Percentiles rank a stretch among this genome's conserved stretches.
Evolutionary conservation across 1,140 invertebrate genomes (phyloP).

Genomic region (Microplitis mediator): DNA sequence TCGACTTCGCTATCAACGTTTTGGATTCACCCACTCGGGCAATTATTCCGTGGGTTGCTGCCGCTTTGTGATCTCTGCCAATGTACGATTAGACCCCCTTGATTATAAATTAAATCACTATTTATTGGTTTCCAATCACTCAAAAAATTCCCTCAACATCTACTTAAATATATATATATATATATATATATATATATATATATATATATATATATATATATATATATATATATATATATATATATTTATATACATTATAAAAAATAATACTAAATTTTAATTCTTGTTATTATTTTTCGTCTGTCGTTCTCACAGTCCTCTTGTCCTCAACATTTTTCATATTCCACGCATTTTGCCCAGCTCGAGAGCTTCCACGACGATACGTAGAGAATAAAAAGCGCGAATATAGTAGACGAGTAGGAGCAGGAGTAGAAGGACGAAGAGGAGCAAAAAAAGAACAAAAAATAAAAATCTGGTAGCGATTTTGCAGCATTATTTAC

Average conservation of each 20-base stretch:
- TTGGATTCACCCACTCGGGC: constrained; percentile 47
- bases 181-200: no score
- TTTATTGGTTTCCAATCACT: constrained; percentile 30
- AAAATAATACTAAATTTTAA: not conserved
- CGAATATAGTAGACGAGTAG: no score
- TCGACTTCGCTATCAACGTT: constrained; percentile 61
- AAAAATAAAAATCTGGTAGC: constrained; percentile 44
- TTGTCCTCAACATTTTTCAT: constrained; percentile 19
- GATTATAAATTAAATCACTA: constrained; percentile 36
- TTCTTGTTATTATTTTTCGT: not conserved
- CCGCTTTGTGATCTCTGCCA: constrained; percentile 31
- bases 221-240: not conserved
- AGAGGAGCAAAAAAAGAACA: constrained; percentile 16
- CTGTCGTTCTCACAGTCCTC: constrained; percentile 20
- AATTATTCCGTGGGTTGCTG: constrained; percentile 50
- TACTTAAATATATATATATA: no score
- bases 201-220: no score
- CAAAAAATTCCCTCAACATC: not conserved
- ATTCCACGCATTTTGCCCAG: constrained; percentile 23
- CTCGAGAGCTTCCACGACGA: constrained; percentile 4
- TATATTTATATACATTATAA: not conserved
- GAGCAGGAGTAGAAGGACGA: not conserved
- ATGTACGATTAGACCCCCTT: constrained; percentile 45
- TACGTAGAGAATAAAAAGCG: not conserved
- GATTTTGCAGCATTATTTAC: constrained; percentile 53